Percentiles rank a stretch among this genome's conserved stretches.
Evolutionary conservation across 1,140 invertebrate species (phyloP).

Genomic region (Solenopsis invicta): DNA sequence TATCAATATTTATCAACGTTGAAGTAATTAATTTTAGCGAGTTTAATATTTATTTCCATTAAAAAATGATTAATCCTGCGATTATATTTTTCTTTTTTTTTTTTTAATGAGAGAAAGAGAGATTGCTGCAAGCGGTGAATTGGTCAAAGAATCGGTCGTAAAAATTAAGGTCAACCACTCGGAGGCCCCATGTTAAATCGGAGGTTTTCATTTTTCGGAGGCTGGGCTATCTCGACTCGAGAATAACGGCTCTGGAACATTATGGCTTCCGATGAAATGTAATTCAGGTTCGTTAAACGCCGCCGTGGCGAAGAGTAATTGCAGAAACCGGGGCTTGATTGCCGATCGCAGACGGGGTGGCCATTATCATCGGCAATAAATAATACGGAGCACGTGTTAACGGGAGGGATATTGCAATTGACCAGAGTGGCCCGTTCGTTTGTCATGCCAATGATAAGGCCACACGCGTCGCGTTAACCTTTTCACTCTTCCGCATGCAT

Average conservation of each 20-base stretch:
- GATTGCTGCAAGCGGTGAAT: neutral
- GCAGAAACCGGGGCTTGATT: slow-evolving; percentile 55
- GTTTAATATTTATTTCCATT: neutral
- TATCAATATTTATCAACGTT: slow-evolving; percentile 20
- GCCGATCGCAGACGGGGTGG: slow-evolving; percentile 4
- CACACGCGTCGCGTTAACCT: slow-evolving; percentile 36
- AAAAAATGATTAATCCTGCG: neutral
- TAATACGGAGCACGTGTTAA: slow-evolving; percentile 41
- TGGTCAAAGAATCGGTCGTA: neutral
- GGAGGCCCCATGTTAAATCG: neutral
- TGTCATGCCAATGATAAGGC: slow-evolving; percentile 41
- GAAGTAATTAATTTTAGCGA: neutral
- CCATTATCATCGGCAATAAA: slow-evolving; percentile 45
- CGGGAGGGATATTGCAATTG: slow-evolving; percentile 12
- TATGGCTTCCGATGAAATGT: slow-evolving; percentile 37
- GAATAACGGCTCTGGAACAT: slow-evolving; percentile 28
- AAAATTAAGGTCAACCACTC: slow-evolving; percentile 11
- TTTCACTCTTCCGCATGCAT: slow-evolving; percentile 18
- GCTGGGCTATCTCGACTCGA: neutral
- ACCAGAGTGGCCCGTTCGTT: neutral
- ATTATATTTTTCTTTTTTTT: neutral
- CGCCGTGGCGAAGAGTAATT: slow-evolving; percentile 41
- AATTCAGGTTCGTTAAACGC: slow-evolving; percentile 54
- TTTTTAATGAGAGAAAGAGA: neutral
- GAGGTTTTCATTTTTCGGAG: slow-evolving; percentile 14